phyloP scores from a whole-genome alignment of 1,140 invertebrate genomes.

The Platorchestia sp. region DNA sequence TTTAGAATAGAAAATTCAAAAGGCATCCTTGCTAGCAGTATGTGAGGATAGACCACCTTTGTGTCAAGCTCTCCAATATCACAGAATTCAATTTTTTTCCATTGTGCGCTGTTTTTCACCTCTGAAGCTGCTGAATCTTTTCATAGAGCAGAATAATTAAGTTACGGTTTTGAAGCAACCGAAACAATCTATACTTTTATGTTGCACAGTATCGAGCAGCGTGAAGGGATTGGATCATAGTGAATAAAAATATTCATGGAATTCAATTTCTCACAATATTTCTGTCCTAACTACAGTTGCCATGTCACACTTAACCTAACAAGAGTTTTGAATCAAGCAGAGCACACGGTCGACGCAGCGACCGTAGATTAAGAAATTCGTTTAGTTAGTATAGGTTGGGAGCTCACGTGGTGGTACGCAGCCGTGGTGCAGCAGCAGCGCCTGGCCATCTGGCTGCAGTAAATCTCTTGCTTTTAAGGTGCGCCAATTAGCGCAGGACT shows the following conservation, averaged over 20 bases:
- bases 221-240: neutral
- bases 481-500: conserved; percentile 14
- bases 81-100: neutral
- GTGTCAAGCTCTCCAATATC: neutral
- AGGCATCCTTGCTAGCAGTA: neutral
- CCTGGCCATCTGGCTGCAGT: neutral
- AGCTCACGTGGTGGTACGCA: neutral
- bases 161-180: neutral
- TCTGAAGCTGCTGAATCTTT: neutral
- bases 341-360: neutral
- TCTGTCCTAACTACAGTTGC: neutral
- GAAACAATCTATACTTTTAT: neutral
- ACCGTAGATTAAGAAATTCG: neutral
- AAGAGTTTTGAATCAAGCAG: neutral
- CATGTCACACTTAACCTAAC: neutral
- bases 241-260: neutral
- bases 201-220: neutral
- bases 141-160: neutral
- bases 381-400: neutral
- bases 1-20: neutral
- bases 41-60: neutral
- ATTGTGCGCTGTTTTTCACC: neutral
- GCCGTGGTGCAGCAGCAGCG: neutral
- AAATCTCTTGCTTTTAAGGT: conserved; percentile 10
- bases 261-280: neutral